Percentiles rank a stretch among this genome's conserved stretches.
phyloP scores from a whole-genome alignment of 2,113 vertebrate species.

The Amphiprion percula region DNA sequence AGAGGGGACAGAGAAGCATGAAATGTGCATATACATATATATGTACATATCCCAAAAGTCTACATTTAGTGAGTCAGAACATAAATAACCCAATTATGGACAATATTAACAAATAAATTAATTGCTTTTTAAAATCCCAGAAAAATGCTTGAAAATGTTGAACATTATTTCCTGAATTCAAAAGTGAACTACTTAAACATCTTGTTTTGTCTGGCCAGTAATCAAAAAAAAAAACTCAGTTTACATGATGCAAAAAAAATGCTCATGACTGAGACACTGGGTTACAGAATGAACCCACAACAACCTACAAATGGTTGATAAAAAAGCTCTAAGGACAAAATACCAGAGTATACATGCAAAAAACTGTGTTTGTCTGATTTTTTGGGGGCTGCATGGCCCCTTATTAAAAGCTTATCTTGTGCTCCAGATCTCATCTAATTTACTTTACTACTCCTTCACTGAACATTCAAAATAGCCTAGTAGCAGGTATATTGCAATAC shows the following conservation, averaged over 20 bases:
- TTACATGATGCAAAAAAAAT: neutral
- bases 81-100: too few species aligned
- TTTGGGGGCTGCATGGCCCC: neutral
- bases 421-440: neutral
- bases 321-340: neutral
- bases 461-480: neutral
- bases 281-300: neutral
- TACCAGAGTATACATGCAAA: neutral
- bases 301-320: neutral
- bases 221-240: neutral
- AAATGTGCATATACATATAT: too few species aligned
- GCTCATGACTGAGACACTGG: neutral
- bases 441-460: neutral
- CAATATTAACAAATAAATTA: too few species aligned
- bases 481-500: neutral
- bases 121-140: too few species aligned
- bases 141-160: too few species aligned
- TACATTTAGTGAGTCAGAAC: too few species aligned
- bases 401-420: neutral
- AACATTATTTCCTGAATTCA: too few species aligned
- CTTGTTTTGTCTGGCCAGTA: neutral
- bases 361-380: too few species aligned
- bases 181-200: neutral
- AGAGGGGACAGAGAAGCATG: too few species aligned
- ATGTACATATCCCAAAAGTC: too few species aligned